Evolutionary conservation across 2,797 vertebrate genomes (phyloP), one percentile per base, ranked within the genome.

Genomic region (Sitta carolinensis): DNA sequence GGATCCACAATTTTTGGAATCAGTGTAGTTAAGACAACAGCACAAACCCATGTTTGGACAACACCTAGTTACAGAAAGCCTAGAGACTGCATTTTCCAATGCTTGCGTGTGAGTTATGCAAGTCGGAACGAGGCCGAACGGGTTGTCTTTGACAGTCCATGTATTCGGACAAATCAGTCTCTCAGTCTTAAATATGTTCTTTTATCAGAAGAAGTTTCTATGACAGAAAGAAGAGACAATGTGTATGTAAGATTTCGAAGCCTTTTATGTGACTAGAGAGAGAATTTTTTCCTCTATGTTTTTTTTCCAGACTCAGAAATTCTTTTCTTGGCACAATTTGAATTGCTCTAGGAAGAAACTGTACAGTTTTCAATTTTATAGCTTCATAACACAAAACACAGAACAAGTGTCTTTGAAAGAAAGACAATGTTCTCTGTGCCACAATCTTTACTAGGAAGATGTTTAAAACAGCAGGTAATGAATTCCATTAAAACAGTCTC

Each of bases 21-120:
- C 47, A 51, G 55, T 0, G 4, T 48, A 75, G 74, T 58, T 84
- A 84, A 69, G 90, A 66, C 69, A 90, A 93, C 86, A 86, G 80
- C 55, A 89, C 62, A 90, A 82, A 72, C 5, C 57, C 36, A 0
- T 75, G 80, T 84, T 84, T 92, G 74, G 95, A 84, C 80, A 68
- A 88, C 92, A 95, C 80, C 73, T 84, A 90, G 93, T 86, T 93
- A 92, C 88, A 94, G n/a, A 90, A 84, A 87, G 55, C 47, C 77
- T 66, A 11, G 88, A 80, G 54, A 43, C 64, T 58, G 51, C 30
- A 62, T 34, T 94, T 86, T 21, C 42, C 78, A 89, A 23, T 0
- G 10, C n/a, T 59, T 84, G 83, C 20, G 12, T 74, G 61, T 59
- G 45, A 83, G 68, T 88, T 72, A 58, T 21, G n/a, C 75, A 93